Percentiles rank a stretch among this genome's conserved stretches.
phyloP scores from a whole-genome alignment of 1,140 invertebrate genomes.

The Bombyx mandarina region DNA sequence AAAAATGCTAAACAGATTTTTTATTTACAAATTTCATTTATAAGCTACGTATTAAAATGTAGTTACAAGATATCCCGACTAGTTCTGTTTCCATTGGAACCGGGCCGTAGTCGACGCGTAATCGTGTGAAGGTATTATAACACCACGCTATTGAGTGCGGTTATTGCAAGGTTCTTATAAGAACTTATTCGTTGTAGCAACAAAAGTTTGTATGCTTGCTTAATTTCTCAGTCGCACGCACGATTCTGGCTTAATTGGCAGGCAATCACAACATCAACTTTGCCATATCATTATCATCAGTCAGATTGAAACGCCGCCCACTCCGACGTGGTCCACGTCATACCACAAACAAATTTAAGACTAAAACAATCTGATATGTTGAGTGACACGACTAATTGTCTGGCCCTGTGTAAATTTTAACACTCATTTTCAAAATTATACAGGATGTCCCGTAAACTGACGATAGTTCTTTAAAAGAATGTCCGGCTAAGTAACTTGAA shows the following conservation, averaged over 20 bases:
- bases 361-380: no score
- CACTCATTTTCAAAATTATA: no score
- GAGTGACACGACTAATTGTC: no score
- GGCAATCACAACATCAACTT: constrained; percentile 37
- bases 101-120: constrained; percentile 23
- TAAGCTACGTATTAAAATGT: no score
- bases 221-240: constrained; percentile 63
- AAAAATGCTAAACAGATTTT: no score
- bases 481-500: no score
- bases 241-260: constrained; percentile 30
- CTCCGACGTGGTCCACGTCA: no score
- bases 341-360: no score
- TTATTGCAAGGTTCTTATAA: constrained; percentile 55
- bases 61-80: constrained; percentile 1
- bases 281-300: constrained; percentile 18
- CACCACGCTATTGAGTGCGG: constrained; percentile 42
- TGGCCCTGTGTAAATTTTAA: no score
- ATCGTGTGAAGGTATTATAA: constrained; percentile 58
- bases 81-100: constrained; percentile 26
- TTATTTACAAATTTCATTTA: no score
- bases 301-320: constrained; percentile 1
- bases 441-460: no score
- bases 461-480: no score
- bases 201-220: constrained; percentile 59
- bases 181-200: constrained; percentile 53